phyloP scores from a whole-genome alignment of 2,888 invertebrate genomes.

The Macrophya alboannulata region DNA sequence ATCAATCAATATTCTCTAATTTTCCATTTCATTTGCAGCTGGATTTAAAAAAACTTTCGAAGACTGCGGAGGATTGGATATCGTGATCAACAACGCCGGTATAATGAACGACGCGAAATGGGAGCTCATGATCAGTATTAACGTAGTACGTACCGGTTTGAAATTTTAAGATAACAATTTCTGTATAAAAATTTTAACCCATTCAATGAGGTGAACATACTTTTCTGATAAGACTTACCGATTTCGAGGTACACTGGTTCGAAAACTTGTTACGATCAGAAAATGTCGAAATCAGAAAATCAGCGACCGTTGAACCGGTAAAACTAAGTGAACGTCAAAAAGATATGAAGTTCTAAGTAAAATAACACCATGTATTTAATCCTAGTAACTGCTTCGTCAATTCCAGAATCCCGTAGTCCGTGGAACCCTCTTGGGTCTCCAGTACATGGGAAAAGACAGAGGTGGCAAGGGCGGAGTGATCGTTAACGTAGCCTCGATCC shows the following conservation, averaged over 20 bases:
- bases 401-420: slow-evolving; percentile 79
- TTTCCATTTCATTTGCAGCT: slow-evolving; percentile 71
- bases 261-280: neutral
- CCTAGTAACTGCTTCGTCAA: slow-evolving; percentile 26
- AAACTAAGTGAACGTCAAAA: too few relatives aligned
- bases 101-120: slow-evolving; percentile 72
- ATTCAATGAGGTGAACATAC: too few relatives aligned
- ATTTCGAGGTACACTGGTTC: neutral
- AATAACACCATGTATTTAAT: neutral
- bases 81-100: slow-evolving; percentile 80
- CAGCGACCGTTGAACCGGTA: too few relatives aligned
- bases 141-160: slow-evolving; percentile 70
- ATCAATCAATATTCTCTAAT: neutral
- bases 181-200: too few relatives aligned
- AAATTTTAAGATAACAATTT: too few relatives aligned
- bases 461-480: slow-evolving; percentile 84
- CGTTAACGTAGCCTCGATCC: slow-evolving; percentile 85
- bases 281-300: too few relatives aligned
- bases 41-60: slow-evolving; percentile 79
- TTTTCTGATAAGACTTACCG: too few relatives aligned
- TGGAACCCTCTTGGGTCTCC: slow-evolving; percentile 78
- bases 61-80: slow-evolving; percentile 81
- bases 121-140: slow-evolving; percentile 73
- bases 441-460: slow-evolving; percentile 80
- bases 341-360: neutral